A percentile compares a stretch with the other conserved stretches of the same genome.
Conservation (phyloP, 2,888 invertebrate genomes). For the Meliscaeva auricollis region DNA sequence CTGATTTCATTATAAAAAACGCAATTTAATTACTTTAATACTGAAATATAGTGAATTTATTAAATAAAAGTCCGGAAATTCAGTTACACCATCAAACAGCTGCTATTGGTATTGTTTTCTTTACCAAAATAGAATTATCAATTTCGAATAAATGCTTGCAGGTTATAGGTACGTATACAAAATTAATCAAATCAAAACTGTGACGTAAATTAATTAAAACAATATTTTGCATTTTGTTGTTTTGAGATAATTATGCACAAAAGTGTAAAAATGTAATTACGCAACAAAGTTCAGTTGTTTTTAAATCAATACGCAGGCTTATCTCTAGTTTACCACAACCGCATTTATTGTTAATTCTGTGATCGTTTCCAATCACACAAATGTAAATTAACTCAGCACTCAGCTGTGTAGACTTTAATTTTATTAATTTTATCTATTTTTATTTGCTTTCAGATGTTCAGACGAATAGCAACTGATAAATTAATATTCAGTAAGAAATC, state of each 20-base stretch:
- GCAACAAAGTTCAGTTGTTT: constrained; percentile 20
- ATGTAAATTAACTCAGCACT: background rate
- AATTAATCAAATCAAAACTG: background rate
- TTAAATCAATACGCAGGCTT: background rate
- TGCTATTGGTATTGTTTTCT: constrained; percentile 7
- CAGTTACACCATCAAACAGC: background rate
- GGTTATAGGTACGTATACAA: constrained; percentile 21
- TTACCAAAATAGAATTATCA: background rate
- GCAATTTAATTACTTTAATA: background rate
- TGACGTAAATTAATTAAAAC: background rate
- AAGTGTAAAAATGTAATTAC: constrained; percentile 20
- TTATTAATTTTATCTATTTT: constrained; percentile 5
- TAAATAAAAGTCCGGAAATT: background rate
- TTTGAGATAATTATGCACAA: background rate
- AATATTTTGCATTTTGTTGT: background rate
- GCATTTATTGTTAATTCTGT: constrained; percentile 36
- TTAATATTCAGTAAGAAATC: background rate
- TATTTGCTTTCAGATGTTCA: constrained; percentile 52
- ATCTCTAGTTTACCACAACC: background rate
- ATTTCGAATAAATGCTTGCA: background rate
- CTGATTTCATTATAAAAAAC: background rate
- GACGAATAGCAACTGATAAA: constrained; percentile 6
- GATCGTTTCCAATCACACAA: background rate
- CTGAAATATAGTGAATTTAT: background rate
- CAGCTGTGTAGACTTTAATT: background rate